Evolutionary conservation across 2,888 invertebrate species (phyloP).

Genomic region (Andricus quercusramuli): DNA sequence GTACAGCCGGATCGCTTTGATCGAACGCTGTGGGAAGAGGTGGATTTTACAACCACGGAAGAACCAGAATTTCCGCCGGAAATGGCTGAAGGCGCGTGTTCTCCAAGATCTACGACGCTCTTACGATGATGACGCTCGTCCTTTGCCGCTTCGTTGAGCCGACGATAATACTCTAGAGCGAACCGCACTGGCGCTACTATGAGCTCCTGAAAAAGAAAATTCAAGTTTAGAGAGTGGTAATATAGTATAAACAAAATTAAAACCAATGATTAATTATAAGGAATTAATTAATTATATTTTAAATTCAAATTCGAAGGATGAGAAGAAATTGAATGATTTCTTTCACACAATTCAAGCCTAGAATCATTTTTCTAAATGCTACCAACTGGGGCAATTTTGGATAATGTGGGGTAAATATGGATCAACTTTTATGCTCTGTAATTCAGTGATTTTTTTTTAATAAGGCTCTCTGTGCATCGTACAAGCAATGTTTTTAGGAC

Average conservation of each 20-base stretch:
- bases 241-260: not conserved
- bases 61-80: constrained; percentile 55
- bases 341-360: too few species aligned
- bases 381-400: not conserved
- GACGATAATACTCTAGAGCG: constrained; percentile 83
- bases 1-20: constrained; percentile 79
- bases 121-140: constrained; percentile 82
- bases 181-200: constrained; percentile 83
- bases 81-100: constrained; percentile 60
- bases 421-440: too few species aligned
- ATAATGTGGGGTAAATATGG: too few species aligned
- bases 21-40: constrained; percentile 76
- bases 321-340: too few species aligned
- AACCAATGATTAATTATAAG: not conserved
- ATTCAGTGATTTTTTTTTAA: too few species aligned
- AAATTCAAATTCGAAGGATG: too few species aligned
- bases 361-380: too few species aligned
- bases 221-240: not conserved
- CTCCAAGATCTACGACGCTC: constrained; percentile 78
- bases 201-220: constrained; percentile 79
- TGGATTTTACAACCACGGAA: constrained; percentile 72
- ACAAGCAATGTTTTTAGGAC: too few species aligned
- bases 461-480: too few species aligned
- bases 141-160: constrained; percentile 83
- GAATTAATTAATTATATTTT: too few species aligned